Evolutionary conservation across 1,140 invertebrate genomes (phyloP).

Genomic region (Drosophila malerkotliana): DNA sequence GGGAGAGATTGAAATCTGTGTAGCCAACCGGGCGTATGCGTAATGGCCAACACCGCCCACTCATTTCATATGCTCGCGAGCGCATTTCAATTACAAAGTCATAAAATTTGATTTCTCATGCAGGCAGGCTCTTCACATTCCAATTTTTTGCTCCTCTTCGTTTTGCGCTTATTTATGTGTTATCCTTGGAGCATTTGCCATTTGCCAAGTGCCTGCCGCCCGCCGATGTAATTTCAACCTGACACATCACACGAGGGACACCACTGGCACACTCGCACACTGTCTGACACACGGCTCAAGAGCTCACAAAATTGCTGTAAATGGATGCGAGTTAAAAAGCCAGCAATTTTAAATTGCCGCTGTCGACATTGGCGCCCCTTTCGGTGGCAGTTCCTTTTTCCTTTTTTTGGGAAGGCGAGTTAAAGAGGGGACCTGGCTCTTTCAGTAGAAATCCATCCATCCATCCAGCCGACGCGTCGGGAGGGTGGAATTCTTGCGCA

Average conservation of each 20-base stretch:
- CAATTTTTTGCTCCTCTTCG: constrained; percentile 48
- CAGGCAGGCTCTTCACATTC: constrained; percentile 43
- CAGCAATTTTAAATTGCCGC: constrained; percentile 81
- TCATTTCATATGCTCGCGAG: constrained; percentile 58
- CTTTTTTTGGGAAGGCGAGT: constrained; percentile 6
- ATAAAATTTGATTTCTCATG: constrained; percentile 79
- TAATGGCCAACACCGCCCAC: constrained; percentile 12
- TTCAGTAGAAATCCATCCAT: background rate
- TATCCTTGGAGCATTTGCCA: constrained; percentile 59
- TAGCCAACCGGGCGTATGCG: constrained; percentile 42
- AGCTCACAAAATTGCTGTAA: constrained; percentile 77
- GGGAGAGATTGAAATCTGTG: constrained; percentile 17
- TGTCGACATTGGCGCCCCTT: constrained; percentile 62
- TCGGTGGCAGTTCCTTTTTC: constrained; percentile 4
- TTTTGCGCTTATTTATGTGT: constrained; percentile 68
- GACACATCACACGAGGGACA: constrained; percentile 70
- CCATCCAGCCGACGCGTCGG: background rate
- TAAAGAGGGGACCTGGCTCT: background rate
- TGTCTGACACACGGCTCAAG: constrained; percentile 41
- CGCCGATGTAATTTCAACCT: constrained; percentile 81
- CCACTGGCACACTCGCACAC: constrained; percentile 8
- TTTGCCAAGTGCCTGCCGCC: constrained; percentile 71
- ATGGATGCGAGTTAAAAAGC: constrained; percentile 82
- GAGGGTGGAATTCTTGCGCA: constrained; percentile 47
- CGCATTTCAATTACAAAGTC: constrained; percentile 78